Base-by-base conservation (phyloP, 2,797 vertebrate genomes). In the Ciconia nigra region DNA sequence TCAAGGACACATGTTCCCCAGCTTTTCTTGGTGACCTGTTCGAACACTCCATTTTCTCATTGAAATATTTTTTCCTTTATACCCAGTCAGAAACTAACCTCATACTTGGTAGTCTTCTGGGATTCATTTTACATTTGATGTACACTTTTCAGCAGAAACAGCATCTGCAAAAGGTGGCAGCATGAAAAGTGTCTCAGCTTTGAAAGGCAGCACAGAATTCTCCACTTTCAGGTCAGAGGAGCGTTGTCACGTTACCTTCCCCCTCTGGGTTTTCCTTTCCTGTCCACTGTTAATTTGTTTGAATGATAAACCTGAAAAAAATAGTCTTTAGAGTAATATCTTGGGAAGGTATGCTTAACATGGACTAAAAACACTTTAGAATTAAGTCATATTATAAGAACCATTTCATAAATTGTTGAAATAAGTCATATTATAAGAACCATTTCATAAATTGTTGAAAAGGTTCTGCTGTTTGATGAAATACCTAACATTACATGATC, bases 1-100 rank as follows among this genome's bases (percentile, higher is more conserved):
- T 81, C 14, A 58, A 46, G 66, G 54, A 33, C 51, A 47, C 17
- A 8, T 0, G 0, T 59, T 83, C 19, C 10, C 10, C 31, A 71
- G 2, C 10, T 5, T 62, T 58, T 83, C 25, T 37, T 42, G 25
- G 29, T 42, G 21, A 42, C 18, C 14, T 66, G 9, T 67, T 72
- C 5, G 4, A 76, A 49, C 9, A 14, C 20, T 76, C 8, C 4
- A 10, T 73, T 87, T 80, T 74, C 44, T 74, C 37, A 33, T 1
- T 67, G 28, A 37, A 58, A 25, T 69, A 33, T 14, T 59, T 66
- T 65, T 78, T 62, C 15, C 22, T 46, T 89, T 83, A 14, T 73
- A 62, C 2, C 8, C 17, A 71, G 12, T 29, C 39, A 67, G 44
- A 78, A 93, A 62, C 7, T 46, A 18, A 37, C 72, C 37, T 51